A percentile compares a stretch with the other conserved stretches of the same genome.
Conservation (phyloP, 2,113 vertebrate species). For the Synchiropus splendidus region DNA sequence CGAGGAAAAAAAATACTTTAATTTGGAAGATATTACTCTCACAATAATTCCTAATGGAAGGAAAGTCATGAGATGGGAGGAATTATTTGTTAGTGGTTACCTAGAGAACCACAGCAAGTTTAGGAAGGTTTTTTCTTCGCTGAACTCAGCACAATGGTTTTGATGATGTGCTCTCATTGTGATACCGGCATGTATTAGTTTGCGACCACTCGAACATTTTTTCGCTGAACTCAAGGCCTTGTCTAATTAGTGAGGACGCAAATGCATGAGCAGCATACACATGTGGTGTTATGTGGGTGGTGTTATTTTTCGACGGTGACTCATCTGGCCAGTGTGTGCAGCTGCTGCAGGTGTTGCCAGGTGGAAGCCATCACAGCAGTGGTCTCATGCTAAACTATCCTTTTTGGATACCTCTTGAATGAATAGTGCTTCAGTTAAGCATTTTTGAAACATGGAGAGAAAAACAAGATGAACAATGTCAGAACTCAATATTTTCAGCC, state of each 20-base stretch:
- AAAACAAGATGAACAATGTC: too few relatives aligned
- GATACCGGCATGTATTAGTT: neutral
- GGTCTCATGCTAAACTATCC: too few relatives aligned
- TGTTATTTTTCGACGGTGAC: conserved; percentile 4
- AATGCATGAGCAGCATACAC: neutral
- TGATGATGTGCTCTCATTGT: neutral
- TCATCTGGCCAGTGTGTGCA: conserved; percentile 2
- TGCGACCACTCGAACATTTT: neutral
- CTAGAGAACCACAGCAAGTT: neutral
- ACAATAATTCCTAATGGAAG: conserved; percentile 1
- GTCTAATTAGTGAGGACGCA: neutral
- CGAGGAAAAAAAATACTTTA: neutral
- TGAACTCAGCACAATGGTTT: conserved; percentile 6
- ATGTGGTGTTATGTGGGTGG: conserved; percentile 3
- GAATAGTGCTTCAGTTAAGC: too few relatives aligned
- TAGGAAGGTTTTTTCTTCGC: neutral
- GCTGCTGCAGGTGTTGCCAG: conserved; percentile 5
- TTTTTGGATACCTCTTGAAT: too few relatives aligned
- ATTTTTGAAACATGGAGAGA: too few relatives aligned
- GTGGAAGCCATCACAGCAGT: too few relatives aligned
- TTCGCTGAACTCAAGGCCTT: too few relatives aligned
- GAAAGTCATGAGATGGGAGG: neutral
- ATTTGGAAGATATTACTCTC: conserved; percentile 1
- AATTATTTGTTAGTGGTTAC: neutral
- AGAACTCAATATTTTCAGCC: too few relatives aligned